A percentile compares a stretch with the other conserved stretches of the same genome.
Evolutionary conservation across 1,140 invertebrate genomes (phyloP).

Genomic region (Drosophila paulistorum): DNA sequence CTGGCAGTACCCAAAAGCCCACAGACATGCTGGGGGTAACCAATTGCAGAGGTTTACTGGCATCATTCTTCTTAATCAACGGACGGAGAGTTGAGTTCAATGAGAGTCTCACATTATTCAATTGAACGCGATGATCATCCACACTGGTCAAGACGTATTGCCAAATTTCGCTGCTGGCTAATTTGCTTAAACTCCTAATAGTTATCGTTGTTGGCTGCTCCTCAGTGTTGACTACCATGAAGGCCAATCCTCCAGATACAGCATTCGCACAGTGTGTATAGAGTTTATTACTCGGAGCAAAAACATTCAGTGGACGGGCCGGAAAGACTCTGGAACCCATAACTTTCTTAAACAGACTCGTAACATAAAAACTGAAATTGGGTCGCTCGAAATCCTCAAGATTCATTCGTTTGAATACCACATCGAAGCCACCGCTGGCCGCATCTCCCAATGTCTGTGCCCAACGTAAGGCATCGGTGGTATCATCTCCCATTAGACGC

Average conservation of each 20-base stretch:
- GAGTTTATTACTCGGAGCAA: constrained; percentile 65
- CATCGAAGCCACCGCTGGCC: constrained; percentile 76
- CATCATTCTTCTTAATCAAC: constrained; percentile 54
- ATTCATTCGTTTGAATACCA: constrained; percentile 68
- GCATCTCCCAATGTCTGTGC: constrained; percentile 78
- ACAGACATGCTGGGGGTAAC: constrained; percentile 72
- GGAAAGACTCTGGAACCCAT: constrained; percentile 80
- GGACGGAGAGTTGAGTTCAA: constrained; percentile 67
- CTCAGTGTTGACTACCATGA: constrained; percentile 79
- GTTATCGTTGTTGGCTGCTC: constrained; percentile 63
- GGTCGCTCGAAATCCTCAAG: constrained; percentile 63
- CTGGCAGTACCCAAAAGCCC: constrained; percentile 77
- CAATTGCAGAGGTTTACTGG: constrained; percentile 55
- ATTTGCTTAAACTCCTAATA: constrained; percentile 52
- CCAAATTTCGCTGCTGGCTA: constrained; percentile 69
- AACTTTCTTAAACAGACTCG: constrained; percentile 74
- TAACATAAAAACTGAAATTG: constrained; percentile 69
- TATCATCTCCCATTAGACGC: constrained; percentile 52
- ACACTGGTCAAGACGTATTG: constrained; percentile 65
- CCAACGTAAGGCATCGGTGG: constrained; percentile 71
- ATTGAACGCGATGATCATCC: constrained; percentile 48
- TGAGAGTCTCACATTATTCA: constrained; percentile 62
- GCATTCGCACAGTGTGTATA: constrained; percentile 78
- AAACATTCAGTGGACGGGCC: constrained; percentile 60
- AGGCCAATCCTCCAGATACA: constrained; percentile 70